Evolutionary conservation across 2,888 invertebrate species (phyloP).

Genomic region (Priapulus caudatus): DNA sequence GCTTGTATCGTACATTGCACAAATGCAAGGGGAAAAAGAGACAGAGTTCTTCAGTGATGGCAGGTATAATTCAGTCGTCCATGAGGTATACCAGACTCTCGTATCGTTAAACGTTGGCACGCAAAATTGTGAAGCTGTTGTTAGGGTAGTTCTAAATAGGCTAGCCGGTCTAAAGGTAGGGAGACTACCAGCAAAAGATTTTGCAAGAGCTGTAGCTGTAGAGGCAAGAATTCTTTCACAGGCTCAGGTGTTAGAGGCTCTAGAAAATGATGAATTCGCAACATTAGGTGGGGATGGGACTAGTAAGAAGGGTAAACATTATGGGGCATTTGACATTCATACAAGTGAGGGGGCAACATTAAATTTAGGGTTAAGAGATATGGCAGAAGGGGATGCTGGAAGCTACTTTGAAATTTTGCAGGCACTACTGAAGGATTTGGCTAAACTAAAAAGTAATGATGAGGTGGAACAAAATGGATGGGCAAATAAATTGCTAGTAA

Average conservation of each 20-base stretch:
- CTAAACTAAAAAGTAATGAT: neutral
- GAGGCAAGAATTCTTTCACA: neutral
- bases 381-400: too few species aligned
- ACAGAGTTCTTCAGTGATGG: too few species aligned
- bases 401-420: too few species aligned
- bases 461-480: neutral
- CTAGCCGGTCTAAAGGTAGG: neutral
- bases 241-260: neutral
- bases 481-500: neutral
- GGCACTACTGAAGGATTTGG: neutral
- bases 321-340: neutral
- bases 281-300: constrained; percentile 1
- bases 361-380: neutral
- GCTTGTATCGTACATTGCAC: too few species aligned
- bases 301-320: constrained; percentile 1
- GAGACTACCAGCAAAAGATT: neutral
- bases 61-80: neutral
- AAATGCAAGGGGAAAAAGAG: too few species aligned
- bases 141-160: neutral
- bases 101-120: neutral
- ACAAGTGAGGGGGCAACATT: neutral
- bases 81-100: neutral
- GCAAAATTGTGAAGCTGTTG: neutral
- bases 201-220: neutral
- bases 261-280: neutral